Evolutionary conservation across 2,888 invertebrate species (phyloP), one percentile per base, ranked within the genome.

Genomic region (Tetranychus truncatus): DNA sequence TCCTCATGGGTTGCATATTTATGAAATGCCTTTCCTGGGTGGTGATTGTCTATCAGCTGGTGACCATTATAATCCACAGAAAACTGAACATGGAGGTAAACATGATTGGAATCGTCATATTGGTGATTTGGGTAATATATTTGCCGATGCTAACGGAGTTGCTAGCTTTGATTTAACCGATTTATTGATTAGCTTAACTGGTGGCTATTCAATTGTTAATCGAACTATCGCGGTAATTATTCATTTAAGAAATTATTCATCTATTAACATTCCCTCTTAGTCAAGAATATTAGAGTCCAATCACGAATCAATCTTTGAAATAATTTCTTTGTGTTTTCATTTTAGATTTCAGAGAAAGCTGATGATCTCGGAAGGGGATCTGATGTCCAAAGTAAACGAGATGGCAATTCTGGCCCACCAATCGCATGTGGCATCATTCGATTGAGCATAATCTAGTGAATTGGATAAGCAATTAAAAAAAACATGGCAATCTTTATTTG

Each of bases 31-130:
- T 0, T 95, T 95, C 84, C 92, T 91, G 81, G 93, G 94, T 45
- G 93, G 95, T 82, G 92, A 85, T 1, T 96, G 96, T 84, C 91
- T 89, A n/a, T 93, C 92, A 66, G 93, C 95, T 65, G 96, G 95
- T 0, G 85, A 91, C 0, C 96, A 96, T 84, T 96, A 91, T 84
- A 96, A 96, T 84, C 95, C 95, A 0, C 79, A 83, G 72, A 87
- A 87, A 79, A 86, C 87, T 80, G 89, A 89, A 0, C 96, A 96
- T 81, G 77, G 77, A 45, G 74, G 69, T 20, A 74, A 74, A 34
- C 34, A 46, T 9, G 76, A 76, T n/a, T 66, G 24, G 5, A 71
- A 24, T 20, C 66, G 77, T 44, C 77, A 77, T 66, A 75, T 74
- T 65, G 76, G 76, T 69, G 76, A 75, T 69, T 67, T 76, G 77